Evolutionary conservation across 1,140 invertebrate species (phyloP).

Genomic region (Drosophila sproati): DNA sequence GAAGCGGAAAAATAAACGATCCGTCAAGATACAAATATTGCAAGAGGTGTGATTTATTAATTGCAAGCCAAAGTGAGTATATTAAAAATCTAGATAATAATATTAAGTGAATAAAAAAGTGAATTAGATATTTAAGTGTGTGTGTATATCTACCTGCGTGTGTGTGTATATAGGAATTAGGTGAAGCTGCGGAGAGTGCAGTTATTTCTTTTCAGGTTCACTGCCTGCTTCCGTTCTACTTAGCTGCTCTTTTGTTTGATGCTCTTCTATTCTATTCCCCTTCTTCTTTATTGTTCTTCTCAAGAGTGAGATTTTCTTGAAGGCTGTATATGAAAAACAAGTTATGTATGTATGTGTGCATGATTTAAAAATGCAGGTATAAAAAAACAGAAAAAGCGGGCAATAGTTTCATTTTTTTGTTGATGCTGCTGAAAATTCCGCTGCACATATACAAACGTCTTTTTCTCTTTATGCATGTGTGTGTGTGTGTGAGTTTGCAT

Average conservation of each 20-base stretch:
- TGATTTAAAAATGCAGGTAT: conserved; percentile 4
- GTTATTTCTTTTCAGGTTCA: conserved; percentile 76
- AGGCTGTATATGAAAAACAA: conserved; percentile 32
- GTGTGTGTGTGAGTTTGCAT: conserved; percentile 30
- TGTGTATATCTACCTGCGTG: not conserved
- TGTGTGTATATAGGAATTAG: not conserved
- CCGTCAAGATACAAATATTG: conserved; percentile 30
- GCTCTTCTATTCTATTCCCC: conserved; percentile 4
- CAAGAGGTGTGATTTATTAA: conserved; percentile 24
- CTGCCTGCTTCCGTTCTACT: conserved; percentile 74
- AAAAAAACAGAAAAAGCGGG: conserved; percentile 23
- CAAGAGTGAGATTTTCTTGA: conserved; percentile 36
- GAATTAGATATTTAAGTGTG: conserved; percentile 6
- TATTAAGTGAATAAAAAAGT: not conserved
- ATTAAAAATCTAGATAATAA: conserved; percentile 1
- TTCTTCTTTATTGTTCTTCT: conserved; percentile 47
- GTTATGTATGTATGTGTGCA: conserved; percentile 23
- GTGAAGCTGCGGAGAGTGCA: conserved; percentile 42
- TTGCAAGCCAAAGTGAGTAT: conserved; percentile 38
- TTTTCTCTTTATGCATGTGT: conserved; percentile 4
- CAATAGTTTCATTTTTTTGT: conserved; percentile 27
- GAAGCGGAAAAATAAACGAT: conserved; percentile 10
- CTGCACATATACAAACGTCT: conserved; percentile 5
- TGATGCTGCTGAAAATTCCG: conserved; percentile 29
- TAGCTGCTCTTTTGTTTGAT: conserved; percentile 66